These are phyloP conservation scores for Halisarca cf. caerulea DNA, from an alignment of 37 sponge, comb jelly and placozoan species.

Conservation along the genomic window DNA sequence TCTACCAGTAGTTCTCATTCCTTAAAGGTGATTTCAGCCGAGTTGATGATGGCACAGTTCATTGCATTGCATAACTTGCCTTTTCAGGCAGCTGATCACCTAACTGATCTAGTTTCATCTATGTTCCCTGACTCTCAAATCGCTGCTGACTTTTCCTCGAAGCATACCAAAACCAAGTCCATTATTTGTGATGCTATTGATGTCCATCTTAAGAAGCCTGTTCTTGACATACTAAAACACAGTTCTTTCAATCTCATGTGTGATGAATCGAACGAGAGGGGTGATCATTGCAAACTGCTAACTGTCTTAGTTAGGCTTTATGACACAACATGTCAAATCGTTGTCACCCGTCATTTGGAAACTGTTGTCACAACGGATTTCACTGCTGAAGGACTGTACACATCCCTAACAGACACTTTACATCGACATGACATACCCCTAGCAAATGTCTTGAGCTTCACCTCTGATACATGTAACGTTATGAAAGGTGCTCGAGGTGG, in stretches of 20 bases:
- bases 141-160: constrained; percentile 24
- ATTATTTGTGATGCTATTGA: constrained; percentile 25
- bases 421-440: neutral
- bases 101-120: neutral
- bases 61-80: constrained; percentile 33
- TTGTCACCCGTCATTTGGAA: constrained; percentile 31
- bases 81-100: constrained; percentile 27
- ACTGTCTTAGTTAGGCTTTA: neutral
- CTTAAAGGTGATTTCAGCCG: neutral
- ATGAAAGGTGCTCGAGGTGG: neutral
- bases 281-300: neutral
- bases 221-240: neutral
- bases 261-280: neutral
- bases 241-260: neutral
- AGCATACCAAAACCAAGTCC: constrained; percentile 13
- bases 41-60: constrained; percentile 23
- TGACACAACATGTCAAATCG: too few species aligned
- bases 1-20: too few species aligned
- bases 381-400: constrained; percentile 17
- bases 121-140: constrained; percentile 43
- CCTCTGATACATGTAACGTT: neutral
- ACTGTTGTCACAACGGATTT: constrained; percentile 25
- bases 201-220: neutral
- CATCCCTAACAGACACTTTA: neutral
- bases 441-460: neutral